Evolutionary conservation across 2,888 invertebrate species (phyloP).

Genomic region (Dinocampus coccinellae): DNA sequence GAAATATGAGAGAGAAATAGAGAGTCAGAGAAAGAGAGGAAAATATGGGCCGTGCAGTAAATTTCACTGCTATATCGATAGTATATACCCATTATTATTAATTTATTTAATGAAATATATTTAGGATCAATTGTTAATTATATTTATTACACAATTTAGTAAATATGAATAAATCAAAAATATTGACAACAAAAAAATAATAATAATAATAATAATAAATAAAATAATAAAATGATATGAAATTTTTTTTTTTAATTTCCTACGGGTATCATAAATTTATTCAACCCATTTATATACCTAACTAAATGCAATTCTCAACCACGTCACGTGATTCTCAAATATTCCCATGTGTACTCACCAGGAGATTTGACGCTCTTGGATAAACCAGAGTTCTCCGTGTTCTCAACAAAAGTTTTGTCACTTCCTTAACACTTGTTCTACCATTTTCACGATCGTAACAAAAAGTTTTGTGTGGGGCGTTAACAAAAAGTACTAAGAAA

Average conservation of each 20-base stretch:
- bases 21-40: background rate
- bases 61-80: conserved; percentile 1
- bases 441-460: conserved; percentile 28
- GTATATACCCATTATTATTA: background rate
- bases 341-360: conserved; percentile 53
- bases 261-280: background rate
- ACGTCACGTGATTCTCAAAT: conserved; percentile 11
- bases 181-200: background rate
- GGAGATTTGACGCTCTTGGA: conserved; percentile 52
- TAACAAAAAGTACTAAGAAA: conserved; percentile 24
- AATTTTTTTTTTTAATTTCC: conserved; percentile 1
- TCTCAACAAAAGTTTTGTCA: conserved; percentile 40
- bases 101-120: background rate
- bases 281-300: background rate
- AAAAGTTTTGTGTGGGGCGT: conserved; percentile 25
- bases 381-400: conserved; percentile 56
- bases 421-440: conserved; percentile 5
- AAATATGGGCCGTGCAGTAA: background rate
- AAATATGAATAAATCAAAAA: background rate
- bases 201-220: too few relatives aligned
- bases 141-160: background rate
- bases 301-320: background rate
- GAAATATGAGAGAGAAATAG: background rate
- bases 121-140: conserved; percentile 1
- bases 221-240: background rate